Percentiles rank a stretch among this genome's conserved stretches.
Evolutionary conservation across 2,797 vertebrate species (phyloP).

Genomic region (Amphiprion clarkii): DNA sequence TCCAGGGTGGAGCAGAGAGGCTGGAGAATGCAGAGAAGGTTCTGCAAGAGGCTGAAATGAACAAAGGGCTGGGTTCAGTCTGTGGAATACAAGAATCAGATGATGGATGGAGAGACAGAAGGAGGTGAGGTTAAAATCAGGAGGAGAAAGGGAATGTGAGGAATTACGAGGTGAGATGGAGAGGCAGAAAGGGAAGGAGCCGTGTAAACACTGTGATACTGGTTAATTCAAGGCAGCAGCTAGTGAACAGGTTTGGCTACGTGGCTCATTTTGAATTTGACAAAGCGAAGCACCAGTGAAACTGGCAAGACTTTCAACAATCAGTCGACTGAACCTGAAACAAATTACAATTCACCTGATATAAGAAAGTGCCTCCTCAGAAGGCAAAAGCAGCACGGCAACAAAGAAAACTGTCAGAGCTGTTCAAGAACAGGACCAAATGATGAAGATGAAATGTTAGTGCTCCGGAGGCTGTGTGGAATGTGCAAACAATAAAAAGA

Average conservation of each 20-base stretch:
- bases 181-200: background rate
- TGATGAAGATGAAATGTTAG: background rate
- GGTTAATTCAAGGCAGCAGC: slow-evolving; percentile 7
- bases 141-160: background rate
- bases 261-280: slow-evolving; percentile 11
- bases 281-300: slow-evolving; percentile 12
- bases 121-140: slow-evolving; percentile 7
- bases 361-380: background rate
- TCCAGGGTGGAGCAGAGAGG: slow-evolving; percentile 4
- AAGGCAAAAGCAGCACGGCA: slow-evolving; percentile 3
- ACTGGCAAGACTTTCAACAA: slow-evolving; percentile 3
- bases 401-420: slow-evolving; percentile 6
- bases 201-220: slow-evolving; percentile 6
- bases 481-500: background rate
- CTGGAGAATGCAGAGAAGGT: background rate
- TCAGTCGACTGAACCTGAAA: slow-evolving; percentile 15
- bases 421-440: background rate
- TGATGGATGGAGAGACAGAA: background rate
- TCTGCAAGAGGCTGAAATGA: slow-evolving; percentile 15
- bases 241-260: background rate
- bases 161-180: background rate
- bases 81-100: slow-evolving; percentile 3
- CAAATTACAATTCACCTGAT: slow-evolving; percentile 5
- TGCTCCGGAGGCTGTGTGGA: background rate
- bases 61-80: slow-evolving; percentile 28